Base-by-base conservation (phyloP, 1,140 invertebrate genomes). In the Chlorops oryzae region DNA sequence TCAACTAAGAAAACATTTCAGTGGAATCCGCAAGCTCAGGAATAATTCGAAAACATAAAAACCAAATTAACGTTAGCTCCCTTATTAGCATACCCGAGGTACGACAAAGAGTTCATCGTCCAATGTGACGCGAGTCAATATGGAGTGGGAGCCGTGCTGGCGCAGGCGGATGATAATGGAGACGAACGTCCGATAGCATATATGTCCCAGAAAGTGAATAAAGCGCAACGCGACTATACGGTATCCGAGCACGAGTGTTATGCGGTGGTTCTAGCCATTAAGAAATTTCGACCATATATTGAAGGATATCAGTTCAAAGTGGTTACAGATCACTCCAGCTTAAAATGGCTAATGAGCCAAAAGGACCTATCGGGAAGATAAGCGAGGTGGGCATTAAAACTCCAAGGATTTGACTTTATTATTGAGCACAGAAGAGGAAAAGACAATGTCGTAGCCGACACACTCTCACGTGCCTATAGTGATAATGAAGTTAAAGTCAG, bases 251-350 rank as follows among this genome's bases (percentile, higher is more conserved):
- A 10, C 28, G 28, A 32, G 15, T 32, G 28, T 15, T 15, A 10
- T 32, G 28, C 28, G 9, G 28, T 32, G 9, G 28, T 32, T 10
- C 15, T 32, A 15, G 28, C 28, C 9, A 32, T 32, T 15, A 32
- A 74, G 47, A 58, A 74, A 37, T 76, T 74, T 45, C 35, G 59
- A 22, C 53, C 60, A 12, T 79, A 73, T 55, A 27, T 77, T 24
- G 61, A 71, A 71, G 47, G 41, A 43, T 22, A 43, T 20, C 6
- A 20, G 21, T 43, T 43, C 41, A 21, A 15, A 15, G 28, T 32
- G 28, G 15, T 32, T 10, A 32, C 28, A 10, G 28, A 32, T 32
- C 28, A 32, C 28, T 9, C 28, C 9, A 32, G 28, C 28, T 32
- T 32, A 32, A 32, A 32, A 32, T 32, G 28, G 28, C 17, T 22